Evolutionary conservation across 2,113 vertebrate genomes (phyloP).

Genomic region (Nipponia nippon): DNA sequence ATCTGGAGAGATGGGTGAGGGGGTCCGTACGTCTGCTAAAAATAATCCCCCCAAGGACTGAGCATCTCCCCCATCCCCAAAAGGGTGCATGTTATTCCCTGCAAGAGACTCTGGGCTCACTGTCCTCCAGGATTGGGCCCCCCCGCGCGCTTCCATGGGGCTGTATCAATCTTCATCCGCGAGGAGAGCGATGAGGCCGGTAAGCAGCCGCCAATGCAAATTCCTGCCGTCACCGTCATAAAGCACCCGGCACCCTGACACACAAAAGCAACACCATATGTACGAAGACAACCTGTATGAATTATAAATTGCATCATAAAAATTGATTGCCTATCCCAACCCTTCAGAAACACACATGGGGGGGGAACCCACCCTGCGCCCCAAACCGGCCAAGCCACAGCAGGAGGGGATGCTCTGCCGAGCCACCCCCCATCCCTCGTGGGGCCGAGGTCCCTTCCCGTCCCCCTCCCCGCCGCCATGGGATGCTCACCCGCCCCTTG

Average conservation of each 20-base stretch:
- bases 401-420: not conserved
- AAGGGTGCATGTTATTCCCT: accelerated
- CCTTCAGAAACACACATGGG: not conserved
- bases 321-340: conserved; percentile 55
- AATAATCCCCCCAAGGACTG: accelerated
- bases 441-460: not conserved
- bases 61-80: not conserved
- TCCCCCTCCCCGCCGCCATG: not conserved
- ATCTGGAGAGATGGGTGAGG: not conserved
- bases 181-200: conserved; percentile 42
- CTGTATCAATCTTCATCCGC: not conserved
- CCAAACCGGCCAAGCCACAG: accelerated
- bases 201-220: conserved; percentile 38
- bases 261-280: conserved; percentile 72
- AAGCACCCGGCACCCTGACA: conserved; percentile 53
- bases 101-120: accelerated
- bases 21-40: accelerated
- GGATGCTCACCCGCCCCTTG: not conserved
- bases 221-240: conserved; percentile 40
- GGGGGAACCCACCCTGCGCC: accelerated
- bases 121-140: accelerated
- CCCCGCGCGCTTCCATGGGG: accelerated
- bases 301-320: conserved; percentile 65
- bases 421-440: not conserved
- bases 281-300: conserved; percentile 67